Percentiles rank a stretch among this genome's conserved stretches.
phyloP scores from a whole-genome alignment of 1,140 invertebrate genomes.

The Halesus radiatus region DNA sequence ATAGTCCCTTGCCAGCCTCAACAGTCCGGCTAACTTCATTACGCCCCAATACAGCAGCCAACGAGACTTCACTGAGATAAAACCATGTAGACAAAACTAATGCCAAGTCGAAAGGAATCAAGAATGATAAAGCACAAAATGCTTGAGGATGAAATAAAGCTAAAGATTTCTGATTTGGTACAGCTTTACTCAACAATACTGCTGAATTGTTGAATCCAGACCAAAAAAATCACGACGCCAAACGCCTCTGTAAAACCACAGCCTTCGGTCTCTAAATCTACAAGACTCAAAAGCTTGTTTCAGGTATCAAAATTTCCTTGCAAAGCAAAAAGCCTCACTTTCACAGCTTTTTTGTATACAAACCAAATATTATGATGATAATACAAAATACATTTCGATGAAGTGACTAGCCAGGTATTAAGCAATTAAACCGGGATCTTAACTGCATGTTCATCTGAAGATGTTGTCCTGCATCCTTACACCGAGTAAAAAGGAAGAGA shows the following conservation, averaged over 20 bases:
- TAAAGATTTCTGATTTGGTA: no score
- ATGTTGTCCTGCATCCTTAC: background rate
- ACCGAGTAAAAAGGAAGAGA: background rate
- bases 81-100: background rate
- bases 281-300: background rate
- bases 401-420: background rate
- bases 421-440: background rate
- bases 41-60: background rate
- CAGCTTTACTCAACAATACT: background rate
- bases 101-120: background rate
- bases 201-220: background rate
- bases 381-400: background rate
- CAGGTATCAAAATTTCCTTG: background rate
- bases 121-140: no score
- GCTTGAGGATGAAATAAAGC: no score
- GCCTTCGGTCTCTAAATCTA: background rate
- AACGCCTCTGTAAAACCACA: conserved; percentile 29
- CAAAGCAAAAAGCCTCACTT: background rate
- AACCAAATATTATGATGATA: background rate
- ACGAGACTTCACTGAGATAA: background rate
- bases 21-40: conserved; percentile 13
- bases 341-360: background rate
- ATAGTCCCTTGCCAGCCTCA: background rate
- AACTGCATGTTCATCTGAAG: conserved; percentile 1
- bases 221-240: conserved; percentile 25